Evolutionary conservation across 2,113 vertebrate species (phyloP).

Genomic region (Tautogolabrus adspersus): DNA sequence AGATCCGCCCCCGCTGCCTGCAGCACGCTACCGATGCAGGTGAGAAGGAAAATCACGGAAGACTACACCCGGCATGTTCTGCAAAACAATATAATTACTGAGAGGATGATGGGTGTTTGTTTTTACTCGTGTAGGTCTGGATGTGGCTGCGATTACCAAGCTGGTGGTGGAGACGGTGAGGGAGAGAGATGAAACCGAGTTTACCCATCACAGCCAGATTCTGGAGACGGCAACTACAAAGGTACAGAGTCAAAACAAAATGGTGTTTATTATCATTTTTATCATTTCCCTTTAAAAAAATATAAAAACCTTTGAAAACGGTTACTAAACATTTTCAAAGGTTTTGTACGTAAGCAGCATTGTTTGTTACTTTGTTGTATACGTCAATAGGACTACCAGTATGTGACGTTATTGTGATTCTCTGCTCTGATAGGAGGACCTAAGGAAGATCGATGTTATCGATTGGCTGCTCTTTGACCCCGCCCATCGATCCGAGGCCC

Average conservation of each 20-base stretch:
- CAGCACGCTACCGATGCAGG: constrained; percentile 92
- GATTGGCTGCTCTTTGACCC: constrained; percentile 97
- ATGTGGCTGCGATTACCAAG: constrained; percentile 89
- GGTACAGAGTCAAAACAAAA: constrained; percentile 28
- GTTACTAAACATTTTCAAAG: no score
- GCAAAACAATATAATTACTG: no score
- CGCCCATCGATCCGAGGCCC: constrained; percentile 92
- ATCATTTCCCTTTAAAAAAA: no score
- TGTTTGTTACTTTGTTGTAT: no score
- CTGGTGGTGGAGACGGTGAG: constrained; percentile 92
- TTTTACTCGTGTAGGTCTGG: constrained; percentile 62
- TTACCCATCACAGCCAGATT: constrained; percentile 66
- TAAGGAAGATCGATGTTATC: constrained; percentile 93
- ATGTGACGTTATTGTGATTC: not conserved
- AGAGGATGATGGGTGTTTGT: constrained; percentile 31
- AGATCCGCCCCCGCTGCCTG: constrained; percentile 90
- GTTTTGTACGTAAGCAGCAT: no score
- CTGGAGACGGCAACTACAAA: constrained; percentile 71
- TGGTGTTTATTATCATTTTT: no score
- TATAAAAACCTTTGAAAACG: no score
- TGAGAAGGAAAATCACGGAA: constrained; percentile 60
- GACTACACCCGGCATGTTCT: rapidly evolving
- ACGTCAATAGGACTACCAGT: no score
- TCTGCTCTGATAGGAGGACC: constrained; percentile 87
- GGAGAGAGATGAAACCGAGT: constrained; percentile 80